A percentile compares a stretch with the other conserved stretches of the same genome.
Conservation (phyloP, 2,888 invertebrate genomes). For the Pardosa pseudoannulata region DNA sequence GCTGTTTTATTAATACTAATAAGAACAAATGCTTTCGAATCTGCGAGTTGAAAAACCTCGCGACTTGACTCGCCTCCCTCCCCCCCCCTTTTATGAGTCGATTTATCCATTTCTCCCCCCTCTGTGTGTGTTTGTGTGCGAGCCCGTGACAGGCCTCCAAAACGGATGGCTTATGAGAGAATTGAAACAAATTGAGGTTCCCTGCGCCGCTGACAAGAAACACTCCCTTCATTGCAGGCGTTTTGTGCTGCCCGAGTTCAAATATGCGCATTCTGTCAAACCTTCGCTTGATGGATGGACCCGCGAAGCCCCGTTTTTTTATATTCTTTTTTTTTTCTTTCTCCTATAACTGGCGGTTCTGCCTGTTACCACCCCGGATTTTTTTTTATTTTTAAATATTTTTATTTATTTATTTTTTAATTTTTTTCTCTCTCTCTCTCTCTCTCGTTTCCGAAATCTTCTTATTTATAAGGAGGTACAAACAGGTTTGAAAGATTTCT, state of each 20-base stretch:
- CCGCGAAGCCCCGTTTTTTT: background rate
- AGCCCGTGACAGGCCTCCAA: background rate
- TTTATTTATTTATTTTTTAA: too few species aligned
- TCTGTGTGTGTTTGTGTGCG: background rate
- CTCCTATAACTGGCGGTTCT: background rate
- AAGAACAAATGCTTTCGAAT: too few species aligned
- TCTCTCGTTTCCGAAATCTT: conserved; percentile 2
- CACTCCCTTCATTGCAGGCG: conserved; percentile 7
- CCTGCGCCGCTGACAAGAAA: conserved; percentile 26
- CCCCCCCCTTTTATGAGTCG: background rate
- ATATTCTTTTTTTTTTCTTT: background rate
- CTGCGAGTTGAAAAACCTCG: too few species aligned
- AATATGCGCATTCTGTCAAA: conserved; percentile 32
- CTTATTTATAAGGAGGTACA: conserved; percentile 13
- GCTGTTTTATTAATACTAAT: too few species aligned
- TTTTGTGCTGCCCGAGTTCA: conserved; percentile 12
- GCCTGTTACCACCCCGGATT: conserved; percentile 10
- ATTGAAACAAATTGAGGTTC: conserved; percentile 29
- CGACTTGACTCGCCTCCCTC: too few species aligned
- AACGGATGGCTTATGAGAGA: conserved; percentile 26
- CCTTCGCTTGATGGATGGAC: conserved; percentile 15
- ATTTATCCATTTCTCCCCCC: background rate
- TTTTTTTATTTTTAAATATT: conserved; percentile 2
- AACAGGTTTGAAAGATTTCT: conserved; percentile 1
- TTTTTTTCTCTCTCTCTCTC: background rate